phyloP scores from a whole-genome alignment of 2,113 vertebrate species.

The Pelmatolapia mariae region DNA sequence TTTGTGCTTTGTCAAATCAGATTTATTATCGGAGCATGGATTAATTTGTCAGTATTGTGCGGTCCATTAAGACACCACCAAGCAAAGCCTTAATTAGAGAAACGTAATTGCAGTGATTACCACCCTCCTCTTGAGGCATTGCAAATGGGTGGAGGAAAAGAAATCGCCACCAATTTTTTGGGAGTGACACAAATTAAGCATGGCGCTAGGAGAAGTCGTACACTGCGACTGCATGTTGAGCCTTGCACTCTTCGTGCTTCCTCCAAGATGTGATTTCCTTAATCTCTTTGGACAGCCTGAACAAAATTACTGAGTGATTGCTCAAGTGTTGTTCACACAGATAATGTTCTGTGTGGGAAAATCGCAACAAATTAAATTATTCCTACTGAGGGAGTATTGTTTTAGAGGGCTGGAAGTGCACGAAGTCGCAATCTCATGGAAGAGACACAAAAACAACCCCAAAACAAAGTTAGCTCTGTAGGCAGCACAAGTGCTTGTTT shows the following conservation, averaged over 20 bases:
- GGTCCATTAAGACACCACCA: constrained; percentile 53
- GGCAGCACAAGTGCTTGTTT: constrained; percentile 21
- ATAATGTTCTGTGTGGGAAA: constrained; percentile 41
- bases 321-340: constrained; percentile 37
- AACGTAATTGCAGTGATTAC: constrained; percentile 67
- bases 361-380: constrained; percentile 48
- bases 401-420: constrained; percentile 5
- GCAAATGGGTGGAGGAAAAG: constrained; percentile 30
- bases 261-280: constrained; percentile 21
- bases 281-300: constrained; percentile 32
- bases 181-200: constrained; percentile 18
- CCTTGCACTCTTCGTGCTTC: not conserved
- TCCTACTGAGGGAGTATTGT: constrained; percentile 30
- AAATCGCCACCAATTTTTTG: constrained; percentile 46
- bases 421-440: constrained; percentile 3
- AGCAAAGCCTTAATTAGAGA: constrained; percentile 63
- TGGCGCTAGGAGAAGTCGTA: not conserved
- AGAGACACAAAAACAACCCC: constrained; percentile 1
- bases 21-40: constrained; percentile 65
- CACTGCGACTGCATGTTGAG: not conserved
- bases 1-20: constrained; percentile 65
- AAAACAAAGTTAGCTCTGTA: constrained; percentile 19
- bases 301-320: constrained; percentile 40
- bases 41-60: constrained; percentile 64
- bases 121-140: constrained; percentile 50